Conservation (phyloP, 2,797 vertebrate genomes). For the Sebastes cheni region DNA sequence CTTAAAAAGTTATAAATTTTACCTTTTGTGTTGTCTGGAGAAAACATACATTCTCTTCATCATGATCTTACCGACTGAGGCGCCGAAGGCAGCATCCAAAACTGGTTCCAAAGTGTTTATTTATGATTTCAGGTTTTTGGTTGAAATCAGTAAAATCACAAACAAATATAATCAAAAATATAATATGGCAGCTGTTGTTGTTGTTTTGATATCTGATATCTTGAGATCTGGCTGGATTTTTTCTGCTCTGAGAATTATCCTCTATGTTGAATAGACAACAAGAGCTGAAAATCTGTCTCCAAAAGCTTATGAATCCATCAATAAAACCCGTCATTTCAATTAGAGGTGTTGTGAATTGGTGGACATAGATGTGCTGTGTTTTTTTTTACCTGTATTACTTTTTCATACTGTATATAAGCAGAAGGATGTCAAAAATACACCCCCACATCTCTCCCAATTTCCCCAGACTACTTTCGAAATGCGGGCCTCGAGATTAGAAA, state of each 20-base stretch:
- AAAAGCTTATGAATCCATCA: neutral
- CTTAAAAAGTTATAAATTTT: slow-evolving; percentile 16
- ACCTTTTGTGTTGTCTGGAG: neutral
- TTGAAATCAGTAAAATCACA: slow-evolving; percentile 4
- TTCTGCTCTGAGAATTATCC: neutral
- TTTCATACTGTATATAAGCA: neutral
- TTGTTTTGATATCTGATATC: neutral
- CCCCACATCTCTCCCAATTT: neutral
- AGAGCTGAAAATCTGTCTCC: slow-evolving; percentile 12
- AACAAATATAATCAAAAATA: neutral
- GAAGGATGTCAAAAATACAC: neutral
- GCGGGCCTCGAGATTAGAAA: neutral
- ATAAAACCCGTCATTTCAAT: slow-evolving; percentile 17
- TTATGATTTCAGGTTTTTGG: neutral
- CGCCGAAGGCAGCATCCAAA: neutral
- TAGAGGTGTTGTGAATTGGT: neutral
- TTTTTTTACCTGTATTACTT: neutral
- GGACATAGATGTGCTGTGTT: neutral
- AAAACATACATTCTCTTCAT: neutral
- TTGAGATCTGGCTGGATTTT: too few species aligned
- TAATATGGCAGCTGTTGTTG: neutral
- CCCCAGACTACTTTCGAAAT: neutral
- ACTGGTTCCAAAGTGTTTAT: neutral
- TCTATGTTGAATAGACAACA: slow-evolving; percentile 10
- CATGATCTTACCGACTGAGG: neutral